phyloP scores from a whole-genome alignment of 1,140 invertebrate genomes.

The Caenorhabditis elegans region WBcel235 BX284604.4:7570001-7570500 shows the following conservation, averaged over 20 bases:
- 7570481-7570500: too few species aligned
- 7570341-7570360: slow-evolving; percentile 23
- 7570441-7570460: too few species aligned
- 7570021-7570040: slow-evolving; percentile 20
- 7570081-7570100: slow-evolving; percentile 14
- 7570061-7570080: slow-evolving; percentile 18
- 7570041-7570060: slow-evolving; percentile 23
- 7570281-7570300: not conserved
- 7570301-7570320: slow-evolving; percentile 21
- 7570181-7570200: slow-evolving; percentile 25
- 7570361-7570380: not conserved
- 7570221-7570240: slow-evolving; percentile 13
- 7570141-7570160: slow-evolving; percentile 5
- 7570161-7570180: not conserved
- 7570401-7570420: not conserved
- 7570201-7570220: slow-evolving; percentile 33
- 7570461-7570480: too few species aligned
- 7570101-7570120: slow-evolving; percentile 24
- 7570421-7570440: too few species aligned
- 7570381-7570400: not conserved
- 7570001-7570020: slow-evolving; percentile 7
- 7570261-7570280: not conserved
- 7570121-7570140: slow-evolving; percentile 27
- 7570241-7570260: not conserved
- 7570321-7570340: slow-evolving; percentile 20